Conservation (phyloP, 2,797 vertebrate species). For the Helicolenus hilgendorfi region DNA sequence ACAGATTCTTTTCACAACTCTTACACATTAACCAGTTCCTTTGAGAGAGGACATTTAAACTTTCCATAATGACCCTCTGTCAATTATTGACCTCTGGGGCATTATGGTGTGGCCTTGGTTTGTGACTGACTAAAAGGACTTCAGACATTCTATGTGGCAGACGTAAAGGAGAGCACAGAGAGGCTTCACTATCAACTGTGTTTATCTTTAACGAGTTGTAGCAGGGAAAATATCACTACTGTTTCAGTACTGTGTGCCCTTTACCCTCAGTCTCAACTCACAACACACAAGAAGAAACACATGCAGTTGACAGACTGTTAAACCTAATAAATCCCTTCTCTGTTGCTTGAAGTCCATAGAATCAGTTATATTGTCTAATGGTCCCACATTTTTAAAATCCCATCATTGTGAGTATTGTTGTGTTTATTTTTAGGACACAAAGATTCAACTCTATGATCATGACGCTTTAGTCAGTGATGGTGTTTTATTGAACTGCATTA, state of each 20-base stretch:
- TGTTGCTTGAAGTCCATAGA: no score
- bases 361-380: no score
- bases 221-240: background rate
- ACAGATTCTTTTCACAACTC: constrained; percentile 14
- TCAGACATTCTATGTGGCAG: background rate
- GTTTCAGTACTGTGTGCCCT: background rate
- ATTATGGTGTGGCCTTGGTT: constrained; percentile 43
- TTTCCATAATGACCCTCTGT: constrained; percentile 77
- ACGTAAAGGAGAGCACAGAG: background rate
- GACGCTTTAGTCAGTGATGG: no score
- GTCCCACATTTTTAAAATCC: no score
- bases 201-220: background rate
- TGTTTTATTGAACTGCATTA: no score
- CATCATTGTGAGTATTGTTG: no score
- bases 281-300: background rate
- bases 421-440: no score
- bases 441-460: no score
- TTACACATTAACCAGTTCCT: constrained; percentile 80
- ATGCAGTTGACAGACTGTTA: no score
- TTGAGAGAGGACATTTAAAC: constrained; percentile 66
- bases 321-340: no score
- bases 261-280: background rate
- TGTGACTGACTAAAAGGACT: constrained; percentile 38
- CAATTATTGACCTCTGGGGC: constrained; percentile 75
- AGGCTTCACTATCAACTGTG: background rate